phyloP scores from a whole-genome alignment of 2,888 invertebrate species.

The Eurytoma californica region DNA sequence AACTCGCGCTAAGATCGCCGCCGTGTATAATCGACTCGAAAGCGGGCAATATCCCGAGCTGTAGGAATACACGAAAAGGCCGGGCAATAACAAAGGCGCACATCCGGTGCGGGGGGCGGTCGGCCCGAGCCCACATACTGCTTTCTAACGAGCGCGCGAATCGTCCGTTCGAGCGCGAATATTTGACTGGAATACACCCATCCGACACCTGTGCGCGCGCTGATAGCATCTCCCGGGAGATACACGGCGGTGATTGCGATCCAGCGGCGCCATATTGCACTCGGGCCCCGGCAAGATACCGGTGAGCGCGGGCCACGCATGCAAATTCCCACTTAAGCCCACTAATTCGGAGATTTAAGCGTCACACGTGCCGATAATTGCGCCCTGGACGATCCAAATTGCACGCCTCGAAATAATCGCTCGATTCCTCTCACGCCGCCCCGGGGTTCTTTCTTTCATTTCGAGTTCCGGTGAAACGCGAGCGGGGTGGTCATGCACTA shows the following conservation, averaged over 20 bases:
- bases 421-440: constrained; percentile 10
- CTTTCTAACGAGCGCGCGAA: too few relatives aligned
- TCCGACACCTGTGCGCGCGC: constrained; percentile 60
- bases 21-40: too few relatives aligned
- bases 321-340: constrained; percentile 61
- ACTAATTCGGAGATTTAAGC: constrained; percentile 54
- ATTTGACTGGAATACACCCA: constrained; percentile 16
- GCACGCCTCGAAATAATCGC: constrained; percentile 46
- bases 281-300: constrained; percentile 49
- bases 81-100: too few relatives aligned
- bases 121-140: too few relatives aligned
- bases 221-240: background rate
- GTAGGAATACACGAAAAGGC: too few relatives aligned
- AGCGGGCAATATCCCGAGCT: too few relatives aligned
- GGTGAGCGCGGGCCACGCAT: constrained; percentile 54
- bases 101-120: too few relatives aligned
- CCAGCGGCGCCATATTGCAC: constrained; percentile 63
- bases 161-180: too few relatives aligned
- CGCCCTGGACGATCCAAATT: constrained; percentile 34
- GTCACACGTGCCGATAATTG: constrained; percentile 1
- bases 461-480: constrained; percentile 9
- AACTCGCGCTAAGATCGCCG: too few relatives aligned
- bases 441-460: background rate
- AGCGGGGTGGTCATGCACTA: background rate
- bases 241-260: constrained; percentile 23